Base-by-base conservation (phyloP, 2,888 invertebrate species). In the Conistra vaccinii region DNA sequence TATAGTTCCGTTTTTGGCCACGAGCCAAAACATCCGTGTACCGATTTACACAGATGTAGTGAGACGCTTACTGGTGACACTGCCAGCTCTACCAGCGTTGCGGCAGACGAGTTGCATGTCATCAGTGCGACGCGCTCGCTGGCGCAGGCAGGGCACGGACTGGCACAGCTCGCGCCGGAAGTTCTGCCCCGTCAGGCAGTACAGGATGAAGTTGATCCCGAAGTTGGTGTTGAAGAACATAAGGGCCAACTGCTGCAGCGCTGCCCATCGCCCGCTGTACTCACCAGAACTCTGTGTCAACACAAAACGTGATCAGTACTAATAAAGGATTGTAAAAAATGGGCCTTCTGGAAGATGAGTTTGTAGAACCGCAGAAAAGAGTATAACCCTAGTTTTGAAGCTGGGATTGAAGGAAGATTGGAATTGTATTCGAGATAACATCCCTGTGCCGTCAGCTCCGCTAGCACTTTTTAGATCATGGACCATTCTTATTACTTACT, bases 161-260 rank as follows among this genome's bases (percentile, higher is more conserved):
- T 93, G 90, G 0, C 89, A 75, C 17, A 97, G 93, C 0, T 97
- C 97, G 55, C 97, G 97, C 73, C 98, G 96, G 93, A 98, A 98
- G 95, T 98, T 98, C 90, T 98, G 98, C 0, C 98, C 98, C 87
- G 97, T 97, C 66, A 98, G 97, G 94, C 98, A 98, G 94, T 98
- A 98, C 61, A 98, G 96, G 3, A 97, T 97, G 91, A 98, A 98
- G 94, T 98, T 98, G 73, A 98, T 98, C 58, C 98, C 98, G 90
- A 98, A 98, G 94, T 98, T 98, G 9, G 98, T 98, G 90, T 98
- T 97, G 94, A 98, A 98, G 63, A 98, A 96, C 84, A 97, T 94
- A 81, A 97, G 97, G 73, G 97, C 97, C 81, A 97, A 94, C 86
- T 98, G 97, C 90, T 98, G 98, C 51, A 97, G 88, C 0, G 97